A percentile compares a stretch with the other conserved stretches of the same genome.
phyloP scores from a whole-genome alignment of 2,113 vertebrate species.

The Shinisaurus crocodilurus region DNA sequence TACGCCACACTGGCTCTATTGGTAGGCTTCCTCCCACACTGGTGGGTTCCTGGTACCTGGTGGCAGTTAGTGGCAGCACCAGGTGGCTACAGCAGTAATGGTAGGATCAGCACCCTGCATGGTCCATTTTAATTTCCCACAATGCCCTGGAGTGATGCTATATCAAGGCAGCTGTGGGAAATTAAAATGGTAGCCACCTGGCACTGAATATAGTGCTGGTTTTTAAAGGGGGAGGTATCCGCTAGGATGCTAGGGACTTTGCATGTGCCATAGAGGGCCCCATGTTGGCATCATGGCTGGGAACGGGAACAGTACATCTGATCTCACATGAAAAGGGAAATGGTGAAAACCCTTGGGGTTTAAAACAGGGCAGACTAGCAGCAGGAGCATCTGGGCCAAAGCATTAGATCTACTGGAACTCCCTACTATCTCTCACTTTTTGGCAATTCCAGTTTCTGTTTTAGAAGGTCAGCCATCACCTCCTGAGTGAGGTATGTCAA shows the following conservation, averaged over 20 bases:
- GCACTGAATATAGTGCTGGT: neutral
- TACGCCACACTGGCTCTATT: too few relatives aligned
- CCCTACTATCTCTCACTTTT: neutral
- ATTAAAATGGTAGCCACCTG: neutral
- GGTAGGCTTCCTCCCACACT: too few relatives aligned
- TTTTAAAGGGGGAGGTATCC: neutral
- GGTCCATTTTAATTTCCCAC: too few relatives aligned
- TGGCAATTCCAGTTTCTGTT: slow-evolving; percentile 4
- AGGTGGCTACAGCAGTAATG: too few relatives aligned
- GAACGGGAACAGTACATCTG: neutral
- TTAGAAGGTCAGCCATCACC: slow-evolving; percentile 26
- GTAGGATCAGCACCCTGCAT: too few relatives aligned
- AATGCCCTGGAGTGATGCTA: neutral
- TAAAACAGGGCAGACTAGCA: neutral
- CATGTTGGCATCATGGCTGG: too few relatives aligned
- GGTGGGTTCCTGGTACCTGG: too few relatives aligned
- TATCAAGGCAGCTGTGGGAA: neutral
- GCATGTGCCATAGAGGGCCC: neutral
- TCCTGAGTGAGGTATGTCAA: slow-evolving; percentile 8
- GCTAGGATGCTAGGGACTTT: neutral
- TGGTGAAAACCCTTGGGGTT: neutral
- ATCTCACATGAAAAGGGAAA: neutral
- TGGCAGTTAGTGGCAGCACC: too few relatives aligned
- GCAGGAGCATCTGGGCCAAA: neutral
- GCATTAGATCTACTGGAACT: neutral